A percentile compares a stretch with the other conserved stretches of the same genome.
Conservation (phyloP, 2,797 vertebrate genomes). For the Sphenodon punctatus region DNA sequence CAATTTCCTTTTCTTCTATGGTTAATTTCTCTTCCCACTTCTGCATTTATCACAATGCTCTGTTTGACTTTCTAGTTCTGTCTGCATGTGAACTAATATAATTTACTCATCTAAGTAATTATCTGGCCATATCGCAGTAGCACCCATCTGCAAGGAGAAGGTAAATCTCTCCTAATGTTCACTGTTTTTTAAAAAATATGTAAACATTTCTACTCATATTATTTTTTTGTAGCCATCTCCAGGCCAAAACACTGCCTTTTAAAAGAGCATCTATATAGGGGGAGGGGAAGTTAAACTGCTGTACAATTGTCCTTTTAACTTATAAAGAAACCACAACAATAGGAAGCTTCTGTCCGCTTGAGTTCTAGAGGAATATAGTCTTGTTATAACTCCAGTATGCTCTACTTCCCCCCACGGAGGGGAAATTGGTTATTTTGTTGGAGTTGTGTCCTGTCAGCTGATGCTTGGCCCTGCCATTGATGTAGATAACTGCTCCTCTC, state of each 20-base stretch:
- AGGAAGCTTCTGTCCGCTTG: background rate
- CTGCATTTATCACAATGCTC: background rate
- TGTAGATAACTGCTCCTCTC: background rate
- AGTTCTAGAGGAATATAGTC: background rate
- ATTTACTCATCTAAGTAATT: background rate
- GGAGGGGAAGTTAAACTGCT: background rate
- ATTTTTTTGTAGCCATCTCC: no score
- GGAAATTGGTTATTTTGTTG: background rate
- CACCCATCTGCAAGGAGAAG: background rate
- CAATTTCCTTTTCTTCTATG: background rate
- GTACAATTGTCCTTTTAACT: background rate
- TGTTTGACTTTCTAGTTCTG: background rate
- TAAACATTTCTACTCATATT: background rate
- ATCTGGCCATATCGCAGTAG: no score
- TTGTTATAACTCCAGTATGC: background rate
- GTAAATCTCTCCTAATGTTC: no score
- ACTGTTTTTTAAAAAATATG: background rate
- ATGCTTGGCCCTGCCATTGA: background rate
- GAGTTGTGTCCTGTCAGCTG: background rate
- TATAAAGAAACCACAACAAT: background rate
- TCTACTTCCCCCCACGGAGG: accelerated
- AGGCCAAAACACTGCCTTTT: background rate
- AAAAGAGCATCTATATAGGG: background rate
- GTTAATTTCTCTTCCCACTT: background rate
- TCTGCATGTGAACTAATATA: background rate